These are phyloP conservation scores for Trichoplusia ni DNA, from an alignment of 1,140 invertebrate genomes.

Conservation along the genomic window DNA sequence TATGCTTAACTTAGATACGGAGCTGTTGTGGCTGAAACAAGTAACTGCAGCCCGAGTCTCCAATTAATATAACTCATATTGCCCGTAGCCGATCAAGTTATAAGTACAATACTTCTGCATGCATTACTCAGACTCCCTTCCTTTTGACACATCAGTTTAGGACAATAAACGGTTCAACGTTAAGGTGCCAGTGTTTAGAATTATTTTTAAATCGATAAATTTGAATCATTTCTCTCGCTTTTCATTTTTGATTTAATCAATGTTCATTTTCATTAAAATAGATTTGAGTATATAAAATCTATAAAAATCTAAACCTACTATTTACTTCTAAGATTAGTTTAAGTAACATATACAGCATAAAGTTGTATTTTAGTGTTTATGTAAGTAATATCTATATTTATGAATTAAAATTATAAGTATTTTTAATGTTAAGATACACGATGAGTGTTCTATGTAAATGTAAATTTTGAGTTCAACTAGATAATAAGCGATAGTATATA, in stretches of 20 bases:
- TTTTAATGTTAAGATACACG: conserved; percentile 64
- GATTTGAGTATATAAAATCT: conserved; percentile 58
- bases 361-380: conserved; percentile 67
- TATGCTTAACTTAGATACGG: too few relatives aligned
- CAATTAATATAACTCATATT: too few relatives aligned
- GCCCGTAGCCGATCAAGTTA: neutral
- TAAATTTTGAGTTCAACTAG: conserved; percentile 71
- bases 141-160: conserved; percentile 32
- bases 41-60: too few relatives aligned
- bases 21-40: too few relatives aligned
- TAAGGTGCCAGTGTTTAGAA: conserved; percentile 65
- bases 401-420: conserved; percentile 73
- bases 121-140: conserved; percentile 30
- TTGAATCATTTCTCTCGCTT: conserved; percentile 34
- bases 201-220: conserved; percentile 38
- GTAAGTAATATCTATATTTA: conserved; percentile 78
- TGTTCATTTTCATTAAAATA: conserved; percentile 35
- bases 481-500: conserved; percentile 46
- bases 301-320: conserved; percentile 67
- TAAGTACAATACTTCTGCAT: conserved; percentile 4
- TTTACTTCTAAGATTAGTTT: conserved; percentile 71
- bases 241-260: conserved; percentile 36
- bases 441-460: conserved; percentile 72
- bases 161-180: conserved; percentile 52
- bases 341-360: conserved; percentile 68